phyloP scores from a whole-genome alignment of 2,888 invertebrate species.

The Gastracanthus pulcherrimus region DNA sequence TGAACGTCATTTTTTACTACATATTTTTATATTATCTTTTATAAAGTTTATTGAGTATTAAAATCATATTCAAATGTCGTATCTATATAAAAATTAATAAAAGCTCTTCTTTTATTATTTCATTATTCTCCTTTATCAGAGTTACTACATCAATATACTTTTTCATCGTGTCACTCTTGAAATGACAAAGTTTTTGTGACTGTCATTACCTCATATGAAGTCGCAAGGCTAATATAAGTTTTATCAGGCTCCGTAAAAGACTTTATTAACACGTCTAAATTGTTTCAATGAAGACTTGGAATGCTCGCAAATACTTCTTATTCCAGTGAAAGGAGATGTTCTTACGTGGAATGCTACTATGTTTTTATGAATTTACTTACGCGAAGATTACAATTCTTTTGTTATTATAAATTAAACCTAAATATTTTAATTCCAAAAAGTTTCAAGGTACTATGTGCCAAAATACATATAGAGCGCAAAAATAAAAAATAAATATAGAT shows the following conservation, averaged over 20 bases:
- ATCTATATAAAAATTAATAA: no score
- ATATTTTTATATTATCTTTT: background rate
- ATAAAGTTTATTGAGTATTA: no score
- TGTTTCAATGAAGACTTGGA: background rate
- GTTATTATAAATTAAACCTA: no score
- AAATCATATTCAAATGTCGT: no score
- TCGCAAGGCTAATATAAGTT: background rate
- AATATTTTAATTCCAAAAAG: no score
- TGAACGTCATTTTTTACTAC: background rate
- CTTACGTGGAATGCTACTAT: no score
- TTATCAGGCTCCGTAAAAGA: slow-evolving; percentile 21
- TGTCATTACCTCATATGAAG: slow-evolving; percentile 2
- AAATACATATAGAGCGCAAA: no score
- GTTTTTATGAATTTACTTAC: background rate
- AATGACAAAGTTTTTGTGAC: background rate
- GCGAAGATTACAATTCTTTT: background rate
- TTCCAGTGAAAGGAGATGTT: background rate
- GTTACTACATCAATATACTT: background rate
- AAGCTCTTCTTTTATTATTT: slow-evolving; percentile 8
- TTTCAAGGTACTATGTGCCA: no score
- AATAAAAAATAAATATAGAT: no score
- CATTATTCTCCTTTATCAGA: background rate
- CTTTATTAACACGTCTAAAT: slow-evolving; percentile 1
- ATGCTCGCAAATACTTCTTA: background rate
- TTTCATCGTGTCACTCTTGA: background rate